A percentile compares a stretch with the other conserved stretches of the same genome.
Evolutionary conservation across 2,113 vertebrate species (phyloP).

Genomic region (Eubucco bourcierii): DNA sequence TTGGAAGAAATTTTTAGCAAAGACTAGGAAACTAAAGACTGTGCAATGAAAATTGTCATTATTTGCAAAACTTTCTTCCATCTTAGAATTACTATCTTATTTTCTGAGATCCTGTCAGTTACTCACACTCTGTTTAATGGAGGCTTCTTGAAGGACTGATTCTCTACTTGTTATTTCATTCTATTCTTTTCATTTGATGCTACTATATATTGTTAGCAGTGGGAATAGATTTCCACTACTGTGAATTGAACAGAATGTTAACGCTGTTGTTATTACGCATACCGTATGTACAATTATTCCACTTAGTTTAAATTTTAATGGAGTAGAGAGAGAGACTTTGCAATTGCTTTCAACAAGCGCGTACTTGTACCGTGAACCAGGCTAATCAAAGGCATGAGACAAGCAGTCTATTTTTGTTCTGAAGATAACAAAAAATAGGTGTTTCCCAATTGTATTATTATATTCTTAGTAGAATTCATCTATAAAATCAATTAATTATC

Average conservation of each 20-base stretch:
- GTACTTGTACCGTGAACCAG: neutral
- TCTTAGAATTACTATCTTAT: neutral
- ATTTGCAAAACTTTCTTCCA: neutral
- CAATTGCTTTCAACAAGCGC: neutral
- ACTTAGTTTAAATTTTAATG: conserved; percentile 60
- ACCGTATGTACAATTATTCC: conserved; percentile 36
- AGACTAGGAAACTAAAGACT: neutral
- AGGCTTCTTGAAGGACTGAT: neutral
- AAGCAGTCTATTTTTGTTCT: neutral
- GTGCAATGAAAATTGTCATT: neutral
- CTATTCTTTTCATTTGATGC: neutral
- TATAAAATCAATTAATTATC: neutral
- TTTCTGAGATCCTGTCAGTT: neutral
- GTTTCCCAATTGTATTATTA: neutral
- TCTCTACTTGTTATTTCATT: neutral
- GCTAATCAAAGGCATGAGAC: neutral
- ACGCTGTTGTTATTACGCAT: neutral
- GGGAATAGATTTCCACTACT: neutral
- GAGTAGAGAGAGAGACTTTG: conserved; percentile 25
- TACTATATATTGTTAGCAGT: neutral
- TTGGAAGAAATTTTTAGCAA: neutral
- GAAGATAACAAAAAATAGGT: neutral
- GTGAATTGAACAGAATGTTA: neutral
- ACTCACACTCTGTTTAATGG: neutral
- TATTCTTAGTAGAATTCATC: neutral